Base-by-base conservation (phyloP, 2,797 vertebrate species). In the Trichosurus vulpecula region DNA sequence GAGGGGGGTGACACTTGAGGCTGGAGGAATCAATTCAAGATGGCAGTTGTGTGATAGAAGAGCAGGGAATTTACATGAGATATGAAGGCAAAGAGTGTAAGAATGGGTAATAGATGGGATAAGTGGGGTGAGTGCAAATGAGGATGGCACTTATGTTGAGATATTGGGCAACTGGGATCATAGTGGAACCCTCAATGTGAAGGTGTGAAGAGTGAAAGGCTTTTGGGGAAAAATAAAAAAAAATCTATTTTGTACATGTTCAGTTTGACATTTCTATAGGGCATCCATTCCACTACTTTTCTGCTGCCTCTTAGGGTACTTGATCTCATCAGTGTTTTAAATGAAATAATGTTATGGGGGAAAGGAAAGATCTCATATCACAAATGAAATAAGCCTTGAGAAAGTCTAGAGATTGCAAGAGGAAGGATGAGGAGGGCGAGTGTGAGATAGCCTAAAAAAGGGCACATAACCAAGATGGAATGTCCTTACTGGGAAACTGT, bases 291-390 rank as follows among this genome's bases (percentile, higher is more conserved):
- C 94, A 92, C 53, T 96, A 54, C 96, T 97, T 95, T 94, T 92
- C 91, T 96, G 90, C 95, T 94, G 91, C 89, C 97, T 97, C 90
- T 81, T 95, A 97, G 94, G 96, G 55, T 96, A 95, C 92, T 95
- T 87, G 58, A 94, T 57, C 95, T 96, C 95, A 22, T 25, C 90
- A 95, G 95, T 52, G 94, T 96, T 98, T 97, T 95, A 96, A 98
- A 97, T 97, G 95, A 97, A 97, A 97, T 94, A 93, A 96, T 94
- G 93, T 90, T 97, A 93, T 97, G 96, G 97, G 97, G 93, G 13
- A n/a, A 66, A 66, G 61, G 35, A 66, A 61, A 66, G 13, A 3
- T n/a, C 5, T 66, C 61, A 66, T 31, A 35, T 35, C 11, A 61
- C 58, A 35, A 58, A 4, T 61, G 31, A 66, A n/a, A 8, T n/a